Evolutionary conservation across 2,797 vertebrate genomes (phyloP).

Genomic region (Syndactyla subalaris): DNA sequence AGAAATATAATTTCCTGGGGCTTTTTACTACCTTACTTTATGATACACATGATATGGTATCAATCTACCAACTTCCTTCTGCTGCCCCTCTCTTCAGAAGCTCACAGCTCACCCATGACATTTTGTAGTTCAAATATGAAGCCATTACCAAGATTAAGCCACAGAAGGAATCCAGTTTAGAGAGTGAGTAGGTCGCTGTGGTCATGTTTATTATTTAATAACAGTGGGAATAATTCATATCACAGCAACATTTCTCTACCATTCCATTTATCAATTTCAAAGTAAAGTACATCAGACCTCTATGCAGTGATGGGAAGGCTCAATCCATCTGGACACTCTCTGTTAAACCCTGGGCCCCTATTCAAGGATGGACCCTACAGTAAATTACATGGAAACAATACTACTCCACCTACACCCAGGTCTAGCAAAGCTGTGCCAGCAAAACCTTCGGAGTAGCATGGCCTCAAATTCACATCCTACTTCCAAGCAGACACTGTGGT

Average conservation of each 20-base stretch:
- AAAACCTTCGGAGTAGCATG: not conserved
- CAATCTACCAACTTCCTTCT: conserved; percentile 5
- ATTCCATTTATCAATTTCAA: conserved; percentile 30
- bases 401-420: not conserved
- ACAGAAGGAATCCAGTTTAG: conserved; percentile 36
- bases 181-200: conserved; percentile 21
- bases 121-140: conserved; percentile 23
- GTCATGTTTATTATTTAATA: conserved; percentile 68
- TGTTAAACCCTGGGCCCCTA: not conserved
- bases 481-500: not conserved
- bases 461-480: not conserved
- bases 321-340: not conserved
- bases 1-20: conserved; percentile 55
- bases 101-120: not conserved
- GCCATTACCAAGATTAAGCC: conserved; percentile 65
- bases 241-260: not conserved
- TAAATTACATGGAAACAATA: not conserved
- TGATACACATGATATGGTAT: not conserved
- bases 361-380: not conserved
- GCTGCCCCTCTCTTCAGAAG: not conserved
- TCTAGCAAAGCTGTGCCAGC: not conserved
- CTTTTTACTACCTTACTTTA: conserved; percentile 57
- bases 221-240: conserved; percentile 60
- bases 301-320: not conserved
- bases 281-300: not conserved